Base-by-base conservation (phyloP, 2,888 invertebrate species). In the Pterobdella sp. region DNA sequence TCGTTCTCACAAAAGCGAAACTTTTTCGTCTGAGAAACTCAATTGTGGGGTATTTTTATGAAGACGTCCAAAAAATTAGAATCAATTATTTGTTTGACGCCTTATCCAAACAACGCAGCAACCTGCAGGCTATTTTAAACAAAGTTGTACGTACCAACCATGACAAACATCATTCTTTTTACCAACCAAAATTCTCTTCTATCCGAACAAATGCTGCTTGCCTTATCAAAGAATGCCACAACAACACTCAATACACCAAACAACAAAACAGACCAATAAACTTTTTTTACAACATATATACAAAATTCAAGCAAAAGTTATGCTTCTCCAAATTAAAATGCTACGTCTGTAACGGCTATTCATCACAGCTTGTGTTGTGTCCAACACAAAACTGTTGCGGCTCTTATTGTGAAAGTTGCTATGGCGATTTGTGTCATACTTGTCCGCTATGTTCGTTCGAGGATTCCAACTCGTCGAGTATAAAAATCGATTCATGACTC, bases 21-120 rank as follows among this genome's bases (percentile, higher is more conserved):
- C 68, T 77, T 22, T 72, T 78, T 36, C 76, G 78, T 14, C 26
- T 74, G 26, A 76, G 79, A 35, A 77, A 77, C 75, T 22, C 64
- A 14, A 73, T 79, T 64, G 75, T 76, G 0, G 76, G 77, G 26
- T 78, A 75, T 68, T 79, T 79, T 75, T 79, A 79, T 74, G 73
- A 75, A 29, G 78, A 79, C 49, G 72, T 77, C 29, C 76, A 77
- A 49, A 76, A 76, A 60, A 73, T 74, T 7, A 74, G 79, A 31
- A 74, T 76, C 52, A 76, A 77, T 26, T 78, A 79, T 56, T 76
- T 79, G 34, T 77, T 77, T 75, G 75, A 76, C 74, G 75, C 75
- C 0, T 68, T 78, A 35, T 52, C 75, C 42, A 76, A 75, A 42
- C 77, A 77, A 73, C 72, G 78, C 22, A 37, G 73, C 29, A 71